Percentiles rank a stretch among this genome's conserved stretches.
These are phyloP conservation scores for Sinosuthora webbiana DNA, from an alignment of 2,113 vertebrate genomes.

Conservation along the genomic window DNA sequence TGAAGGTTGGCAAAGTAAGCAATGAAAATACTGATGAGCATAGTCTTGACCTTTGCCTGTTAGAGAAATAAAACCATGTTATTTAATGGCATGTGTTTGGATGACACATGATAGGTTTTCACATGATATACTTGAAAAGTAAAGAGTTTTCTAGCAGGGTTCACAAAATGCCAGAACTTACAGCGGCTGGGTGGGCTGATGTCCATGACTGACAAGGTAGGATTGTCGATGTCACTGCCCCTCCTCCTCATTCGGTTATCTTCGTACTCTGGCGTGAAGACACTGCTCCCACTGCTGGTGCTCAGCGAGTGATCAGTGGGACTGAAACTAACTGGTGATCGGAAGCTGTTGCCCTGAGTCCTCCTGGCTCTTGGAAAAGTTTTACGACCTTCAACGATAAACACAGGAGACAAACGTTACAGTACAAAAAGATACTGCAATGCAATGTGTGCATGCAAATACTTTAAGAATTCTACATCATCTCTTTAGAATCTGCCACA, in stretches of 20 bases:
- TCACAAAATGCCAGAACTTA: conserved; percentile 69
- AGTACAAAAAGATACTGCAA: background rate
- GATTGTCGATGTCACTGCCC: conserved; percentile 93
- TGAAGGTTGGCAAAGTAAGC: background rate
- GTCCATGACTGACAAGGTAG: conserved; percentile 94
- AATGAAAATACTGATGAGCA: background rate
- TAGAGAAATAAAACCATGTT: background rate
- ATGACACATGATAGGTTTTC: background rate
- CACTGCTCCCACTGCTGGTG: conserved; percentile 95
- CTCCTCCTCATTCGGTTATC: conserved; percentile 84
- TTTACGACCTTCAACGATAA: conserved; percentile 85
- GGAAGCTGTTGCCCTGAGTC: conserved; percentile 90
- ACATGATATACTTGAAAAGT: background rate
- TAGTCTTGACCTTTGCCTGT: background rate
- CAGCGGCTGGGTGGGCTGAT: conserved; percentile 98
- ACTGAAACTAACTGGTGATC: conserved; percentile 93
- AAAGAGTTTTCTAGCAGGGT: background rate
- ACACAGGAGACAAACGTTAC: background rate
- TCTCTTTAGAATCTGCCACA: background rate
- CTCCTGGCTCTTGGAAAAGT: conserved; percentile 95
- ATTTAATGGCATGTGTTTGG: background rate
- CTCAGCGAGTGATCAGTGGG: conserved; percentile 93
- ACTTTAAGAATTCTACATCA: background rate
- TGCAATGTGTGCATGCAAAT: background rate
- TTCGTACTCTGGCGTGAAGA: conserved; percentile 91